These are phyloP conservation scores for Caerostris extrusa DNA, from an alignment of 1,140 invertebrate genomes.

Conservation along the genomic window DNA sequence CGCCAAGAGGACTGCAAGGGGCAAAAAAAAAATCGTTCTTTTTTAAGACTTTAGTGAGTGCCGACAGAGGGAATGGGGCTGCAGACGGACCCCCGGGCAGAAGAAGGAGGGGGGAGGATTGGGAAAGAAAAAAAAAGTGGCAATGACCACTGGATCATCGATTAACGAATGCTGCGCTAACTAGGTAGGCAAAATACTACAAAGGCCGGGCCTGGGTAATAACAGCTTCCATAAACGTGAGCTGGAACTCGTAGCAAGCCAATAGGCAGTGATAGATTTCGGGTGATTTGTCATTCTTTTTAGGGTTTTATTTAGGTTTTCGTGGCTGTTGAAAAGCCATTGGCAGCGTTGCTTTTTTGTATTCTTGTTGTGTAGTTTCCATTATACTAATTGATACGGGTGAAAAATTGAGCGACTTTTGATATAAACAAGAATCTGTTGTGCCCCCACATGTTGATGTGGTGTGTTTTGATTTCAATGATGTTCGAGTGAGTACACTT, in stretches of 20 bases:
- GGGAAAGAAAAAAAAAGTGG: slow-evolving; percentile 18
- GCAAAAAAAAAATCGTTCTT: slow-evolving; percentile 34
- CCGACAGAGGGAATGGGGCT: slow-evolving; percentile 40
- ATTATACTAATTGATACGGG: neutral
- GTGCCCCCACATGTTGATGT: no score
- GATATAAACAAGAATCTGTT: neutral
- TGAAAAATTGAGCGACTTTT: neutral
- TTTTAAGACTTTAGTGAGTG: slow-evolving; percentile 45
- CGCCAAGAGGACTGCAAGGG: slow-evolving; percentile 3
- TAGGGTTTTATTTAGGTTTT: neutral
- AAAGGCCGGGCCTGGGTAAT: slow-evolving; percentile 19
- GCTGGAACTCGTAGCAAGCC: neutral
- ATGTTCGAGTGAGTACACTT: no score
- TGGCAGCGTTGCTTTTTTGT: neutral
- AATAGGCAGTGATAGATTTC: slow-evolving; percentile 60
- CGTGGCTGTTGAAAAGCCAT: neutral
- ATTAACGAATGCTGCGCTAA: slow-evolving; percentile 62
- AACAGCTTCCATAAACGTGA: slow-evolving; percentile 41
- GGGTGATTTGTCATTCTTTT: slow-evolving; percentile 65
- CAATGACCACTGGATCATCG: slow-evolving; percentile 72
- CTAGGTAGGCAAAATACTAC: slow-evolving; percentile 43
- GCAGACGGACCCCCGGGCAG: slow-evolving; percentile 48
- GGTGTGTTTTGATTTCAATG: no score
- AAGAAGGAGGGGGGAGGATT: neutral
- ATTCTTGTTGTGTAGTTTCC: no score